Evolutionary conservation across 2,888 invertebrate species (phyloP), one percentile per base, ranked within the genome.

Genomic region (Tiliacea aurago): DNA sequence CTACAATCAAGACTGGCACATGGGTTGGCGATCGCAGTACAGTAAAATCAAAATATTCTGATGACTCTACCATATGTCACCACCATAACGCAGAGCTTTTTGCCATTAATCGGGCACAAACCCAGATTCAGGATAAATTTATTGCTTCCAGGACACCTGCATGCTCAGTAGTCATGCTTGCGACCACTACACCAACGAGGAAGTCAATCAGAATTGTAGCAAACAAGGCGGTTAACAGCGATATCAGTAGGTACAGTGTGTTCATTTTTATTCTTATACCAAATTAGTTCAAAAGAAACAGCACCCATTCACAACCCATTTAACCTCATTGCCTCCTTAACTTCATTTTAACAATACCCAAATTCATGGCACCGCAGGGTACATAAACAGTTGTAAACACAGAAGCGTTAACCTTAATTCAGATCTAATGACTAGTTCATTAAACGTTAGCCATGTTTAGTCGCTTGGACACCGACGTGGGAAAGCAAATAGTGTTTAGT

Each of bases 361-460:
- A 81, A 78, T 74, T 73, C 45, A 74, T 58, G 63, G 69, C 68
- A 68, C 58, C 72, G 56, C 65, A 75, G 65, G 9, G 47, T 71
- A 80, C 78, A 82, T 76, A 86, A 81, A 82, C 85, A 75, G 61
- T 49, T 53, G 74, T 84, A 76, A 84, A 83, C 62, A 74, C 51
- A 55, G 43, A 67, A 67, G 53, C 70, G 69, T 73, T 73, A 69
- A 84, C 76, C 75, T 82, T 77, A 84, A 84, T 81, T 74, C 71
- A 67, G 64, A 51, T 85, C 87, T 91, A 92, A 92, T 90, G 91
- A 90, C 88, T 81, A 84, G 87, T 91, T 91, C 90, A 90, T 92
- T 91, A 90, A 88, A 87, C 89, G 84, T 86, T 84, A 89, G 87
- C 88, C 83, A 87, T 89, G 90, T 84, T 85, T 81, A 84, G 78